phyloP scores from a whole-genome alignment of 2,888 invertebrate genomes.

The Anarsia innoxiella region DNA sequence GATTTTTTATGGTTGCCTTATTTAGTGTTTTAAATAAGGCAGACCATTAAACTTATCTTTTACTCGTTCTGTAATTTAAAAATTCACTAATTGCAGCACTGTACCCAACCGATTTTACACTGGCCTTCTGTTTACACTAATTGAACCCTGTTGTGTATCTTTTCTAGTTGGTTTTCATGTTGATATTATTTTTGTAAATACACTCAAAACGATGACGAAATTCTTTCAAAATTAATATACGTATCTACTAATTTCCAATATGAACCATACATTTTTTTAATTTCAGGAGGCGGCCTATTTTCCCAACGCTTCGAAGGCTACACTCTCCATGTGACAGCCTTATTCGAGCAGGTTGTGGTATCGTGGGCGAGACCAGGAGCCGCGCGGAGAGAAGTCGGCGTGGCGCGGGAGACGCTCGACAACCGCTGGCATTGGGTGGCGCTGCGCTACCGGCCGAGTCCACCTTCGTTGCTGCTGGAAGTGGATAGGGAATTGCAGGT shows the following conservation, averaged over 20 bases:
- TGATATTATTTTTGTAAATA: neutral
- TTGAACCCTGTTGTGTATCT: too few species aligned
- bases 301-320: slow-evolving; percentile 80
- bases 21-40: too few species aligned
- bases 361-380: slow-evolving; percentile 74
- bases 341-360: slow-evolving; percentile 75
- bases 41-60: too few species aligned
- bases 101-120: too few species aligned
- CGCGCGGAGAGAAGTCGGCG: slow-evolving; percentile 75
- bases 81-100: too few species aligned
- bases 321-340: slow-evolving; percentile 76
- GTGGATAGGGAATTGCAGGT: slow-evolving; percentile 59
- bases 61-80: too few species aligned
- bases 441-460: slow-evolving; percentile 72
- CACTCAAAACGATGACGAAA: too few species aligned
- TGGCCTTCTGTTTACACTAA: too few species aligned
- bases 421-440: slow-evolving; percentile 88
- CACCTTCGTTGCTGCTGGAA: slow-evolving; percentile 56
- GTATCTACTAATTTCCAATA: too few species aligned
- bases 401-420: slow-evolving; percentile 82
- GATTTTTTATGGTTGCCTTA: too few species aligned
- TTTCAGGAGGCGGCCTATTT: slow-evolving; percentile 80
- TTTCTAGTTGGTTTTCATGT: neutral
- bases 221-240: too few species aligned
- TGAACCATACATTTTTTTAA: too few species aligned